phyloP scores from a whole-genome alignment of 92 coral and sea anemone species.

The Parazoanthus darwini region DNA sequence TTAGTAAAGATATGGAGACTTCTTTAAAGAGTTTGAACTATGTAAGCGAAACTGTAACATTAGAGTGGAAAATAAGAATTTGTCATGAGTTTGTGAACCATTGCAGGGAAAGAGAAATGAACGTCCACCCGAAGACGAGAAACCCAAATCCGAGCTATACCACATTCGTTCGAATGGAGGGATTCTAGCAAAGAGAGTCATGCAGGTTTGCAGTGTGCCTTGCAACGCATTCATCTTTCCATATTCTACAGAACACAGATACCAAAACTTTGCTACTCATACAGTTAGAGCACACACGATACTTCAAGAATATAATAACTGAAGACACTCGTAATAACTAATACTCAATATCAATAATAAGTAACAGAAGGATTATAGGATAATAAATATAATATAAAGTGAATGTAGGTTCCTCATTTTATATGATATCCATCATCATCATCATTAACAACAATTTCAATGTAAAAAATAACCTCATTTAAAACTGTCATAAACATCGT shows the following conservation, averaged over 20 bases:
- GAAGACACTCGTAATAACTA: too few relatives aligned
- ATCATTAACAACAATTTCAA: background rate
- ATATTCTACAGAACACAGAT: background rate
- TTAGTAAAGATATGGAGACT: too few relatives aligned
- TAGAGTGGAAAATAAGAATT: background rate
- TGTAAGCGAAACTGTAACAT: too few relatives aligned
- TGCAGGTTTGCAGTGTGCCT: conserved; percentile 67
- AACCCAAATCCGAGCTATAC: conserved; percentile 86
- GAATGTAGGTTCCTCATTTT: too few relatives aligned
- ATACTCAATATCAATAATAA: too few relatives aligned
- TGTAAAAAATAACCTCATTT: too few relatives aligned
- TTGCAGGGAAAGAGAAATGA: conserved; percentile 85
- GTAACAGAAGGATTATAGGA: too few relatives aligned
- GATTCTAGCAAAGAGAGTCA: conserved; percentile 92
- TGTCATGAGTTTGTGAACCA: background rate
- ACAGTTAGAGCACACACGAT: too few relatives aligned
- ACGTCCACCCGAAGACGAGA: conserved; percentile 62
- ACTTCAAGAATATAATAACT: too few relatives aligned
- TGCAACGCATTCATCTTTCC: background rate
- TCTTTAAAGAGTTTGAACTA: too few relatives aligned
- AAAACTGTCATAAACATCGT: background rate
- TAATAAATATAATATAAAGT: too few relatives aligned
- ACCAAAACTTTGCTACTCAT: background rate
- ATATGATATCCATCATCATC: background rate
- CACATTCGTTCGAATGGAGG: conserved; percentile 99